These are phyloP conservation scores for Zoanthus sansibaricus DNA, from an alignment of 92 coral and sea anemone species.

Conservation along the genomic window DNA sequence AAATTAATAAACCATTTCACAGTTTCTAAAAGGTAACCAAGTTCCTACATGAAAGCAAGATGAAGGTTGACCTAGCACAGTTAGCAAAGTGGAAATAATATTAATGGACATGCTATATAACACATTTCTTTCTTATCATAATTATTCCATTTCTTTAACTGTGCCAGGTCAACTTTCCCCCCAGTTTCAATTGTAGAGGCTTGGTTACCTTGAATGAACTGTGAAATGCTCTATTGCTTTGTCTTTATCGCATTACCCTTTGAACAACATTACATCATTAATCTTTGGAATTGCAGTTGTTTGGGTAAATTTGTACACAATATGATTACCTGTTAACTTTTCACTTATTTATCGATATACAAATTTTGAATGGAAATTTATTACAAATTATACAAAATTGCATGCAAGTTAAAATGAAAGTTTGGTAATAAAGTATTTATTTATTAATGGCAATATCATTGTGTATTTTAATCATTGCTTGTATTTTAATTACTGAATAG, in stretches of 20 bases:
- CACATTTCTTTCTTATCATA: no score
- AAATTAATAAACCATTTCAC: background rate
- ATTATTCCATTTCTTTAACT: no score
- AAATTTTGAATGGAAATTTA: no score
- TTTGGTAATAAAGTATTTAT: background rate
- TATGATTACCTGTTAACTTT: background rate
- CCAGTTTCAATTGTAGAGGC: no score
- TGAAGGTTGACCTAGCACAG: no score
- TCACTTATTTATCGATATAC: background rate
- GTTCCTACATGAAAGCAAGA: no score
- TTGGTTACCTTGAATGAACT: no score
- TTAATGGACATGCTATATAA: no score
- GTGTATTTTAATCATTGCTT: slow-evolving; percentile 24
- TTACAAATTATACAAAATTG: background rate
- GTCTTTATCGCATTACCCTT: background rate
- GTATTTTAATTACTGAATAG: background rate
- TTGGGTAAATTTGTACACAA: slow-evolving; percentile 2
- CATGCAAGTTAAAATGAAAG: background rate
- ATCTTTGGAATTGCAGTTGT: background rate
- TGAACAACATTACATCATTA: background rate
- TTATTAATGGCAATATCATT: background rate
- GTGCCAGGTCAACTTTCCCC: no score
- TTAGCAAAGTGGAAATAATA: no score
- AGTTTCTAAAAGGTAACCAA: no score
- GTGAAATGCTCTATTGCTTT: background rate